Base-by-base conservation (phyloP, 2,113 vertebrate species). In the Furnarius figulus region DNA sequence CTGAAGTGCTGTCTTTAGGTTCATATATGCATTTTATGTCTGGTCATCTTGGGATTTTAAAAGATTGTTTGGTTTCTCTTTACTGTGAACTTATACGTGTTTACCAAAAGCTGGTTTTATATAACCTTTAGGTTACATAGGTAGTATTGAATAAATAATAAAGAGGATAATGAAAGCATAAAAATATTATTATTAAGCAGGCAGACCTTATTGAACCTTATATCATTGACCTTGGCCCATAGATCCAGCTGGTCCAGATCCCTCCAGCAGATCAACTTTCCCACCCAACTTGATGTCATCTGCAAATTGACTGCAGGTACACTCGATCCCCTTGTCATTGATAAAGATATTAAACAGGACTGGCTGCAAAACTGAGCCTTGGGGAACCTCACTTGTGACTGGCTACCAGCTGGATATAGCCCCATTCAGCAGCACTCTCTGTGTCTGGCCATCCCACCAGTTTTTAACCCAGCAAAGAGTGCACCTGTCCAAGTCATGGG, bases 301-400 rank as follows among this genome's bases (percentile, higher is more conserved):
- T 37, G 31, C 50, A 58, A 73, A 80, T 1, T 39, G 37, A 33
- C 37, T n/a, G 52, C 42, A 3, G 3, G 6, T 58, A 19, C 10
- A 46, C 10, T 89, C 1, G 5, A 67, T 61, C 6, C 39, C 27
- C 7, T 52, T 23, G 65, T 2, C 25, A 58, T 13, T 1, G 5
- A 0, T 27, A 3, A 35, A 42, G 31, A 65, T 72, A 2, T 18
- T 31, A 31, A 56, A 73, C 14, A 50, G 27, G 3, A 7, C 31
- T 2, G 14, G 12, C 0, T 18, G 22, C 39, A 75, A 0, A 20
- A 9, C 24, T 1, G 23, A 52, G 0, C 23, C 19, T 27, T 53
- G 28, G 2, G 46, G 16, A 1, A 21, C 33, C 59, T 6, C 53
- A 14, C 33, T 33, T 9, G 25, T 67, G 52, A 20, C 4, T 3